Evolutionary conservation across 2,888 invertebrate genomes (phyloP).

Genomic region (Acanthosoma haemorrhoidale): DNA sequence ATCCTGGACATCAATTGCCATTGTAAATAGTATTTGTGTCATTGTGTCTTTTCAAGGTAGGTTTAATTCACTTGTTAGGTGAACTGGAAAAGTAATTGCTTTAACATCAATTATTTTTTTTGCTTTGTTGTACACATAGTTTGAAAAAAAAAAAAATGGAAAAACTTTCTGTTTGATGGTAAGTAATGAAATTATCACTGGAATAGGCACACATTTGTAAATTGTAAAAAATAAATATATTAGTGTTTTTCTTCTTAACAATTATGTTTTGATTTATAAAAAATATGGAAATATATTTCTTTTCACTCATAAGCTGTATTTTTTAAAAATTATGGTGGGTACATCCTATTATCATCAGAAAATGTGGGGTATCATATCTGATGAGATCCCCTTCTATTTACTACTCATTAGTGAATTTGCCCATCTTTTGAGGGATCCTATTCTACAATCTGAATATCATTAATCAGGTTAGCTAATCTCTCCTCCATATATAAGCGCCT

Average conservation of each 20-base stretch:
- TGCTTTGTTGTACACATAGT: too few species aligned
- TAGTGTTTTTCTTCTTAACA: not conserved
- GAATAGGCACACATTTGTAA: not conserved
- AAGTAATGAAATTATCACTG: not conserved
- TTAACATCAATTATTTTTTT: not conserved
- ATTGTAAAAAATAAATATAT: not conserved
- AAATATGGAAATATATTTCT: not conserved
- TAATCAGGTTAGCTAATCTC: too few species aligned
- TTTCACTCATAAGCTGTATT: not conserved
- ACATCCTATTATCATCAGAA: too few species aligned
- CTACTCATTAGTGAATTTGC: too few species aligned
- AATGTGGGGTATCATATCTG: too few species aligned
- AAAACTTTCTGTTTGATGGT: constrained; percentile 5
- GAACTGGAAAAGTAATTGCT: not conserved
- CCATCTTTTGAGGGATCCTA: too few species aligned
- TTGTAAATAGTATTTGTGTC: not conserved
- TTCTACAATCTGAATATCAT: too few species aligned
- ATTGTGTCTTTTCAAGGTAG: not conserved
- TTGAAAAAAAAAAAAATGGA: too few species aligned
- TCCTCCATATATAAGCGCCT: too few species aligned
- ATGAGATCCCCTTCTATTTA: too few species aligned
- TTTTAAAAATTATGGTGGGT: too few species aligned
- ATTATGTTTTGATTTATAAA: not conserved
- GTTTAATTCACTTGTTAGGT: not conserved
- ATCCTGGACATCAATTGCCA: not conserved